Evolutionary conservation across 2,113 vertebrate species (phyloP).

Genomic region (Eleginops maclovinus): DNA sequence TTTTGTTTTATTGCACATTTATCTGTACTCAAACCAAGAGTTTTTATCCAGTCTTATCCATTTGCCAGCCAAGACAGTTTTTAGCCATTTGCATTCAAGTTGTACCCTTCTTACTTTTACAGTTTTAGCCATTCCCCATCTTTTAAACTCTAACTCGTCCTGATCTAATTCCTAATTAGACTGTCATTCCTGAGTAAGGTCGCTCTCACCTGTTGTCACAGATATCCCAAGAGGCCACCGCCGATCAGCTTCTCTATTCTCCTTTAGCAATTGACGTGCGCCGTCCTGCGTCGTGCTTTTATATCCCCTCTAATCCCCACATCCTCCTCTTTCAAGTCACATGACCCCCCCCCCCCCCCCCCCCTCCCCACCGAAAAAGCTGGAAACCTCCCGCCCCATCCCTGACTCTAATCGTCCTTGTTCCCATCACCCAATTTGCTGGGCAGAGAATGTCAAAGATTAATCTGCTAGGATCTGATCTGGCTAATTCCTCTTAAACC

Average conservation of each 20-base stretch:
- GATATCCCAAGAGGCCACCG: conserved; percentile 48
- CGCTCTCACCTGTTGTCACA: conserved; percentile 75
- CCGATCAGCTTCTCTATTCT: conserved; percentile 34
- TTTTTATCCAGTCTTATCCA: background rate
- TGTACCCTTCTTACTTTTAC: background rate
- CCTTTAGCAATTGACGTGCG: conserved; percentile 3
- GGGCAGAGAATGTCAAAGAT: conserved; percentile 60
- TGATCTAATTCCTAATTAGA: too few species aligned
- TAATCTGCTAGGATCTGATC: conserved; percentile 57
- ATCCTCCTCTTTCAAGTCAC: conserved; percentile 68
- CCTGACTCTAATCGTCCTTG: background rate
- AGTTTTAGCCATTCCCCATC: background rate
- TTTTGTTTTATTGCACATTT: background rate
- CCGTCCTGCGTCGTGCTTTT: conserved; percentile 51
- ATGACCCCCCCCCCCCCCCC: conserved; percentile 34
- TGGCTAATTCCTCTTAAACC: conserved; percentile 67
- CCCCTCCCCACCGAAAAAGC: background rate
- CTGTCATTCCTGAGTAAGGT: background rate
- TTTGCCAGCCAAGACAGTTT: background rate
- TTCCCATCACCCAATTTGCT: background rate
- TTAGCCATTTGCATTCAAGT: background rate
- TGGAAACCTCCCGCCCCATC: too few species aligned
- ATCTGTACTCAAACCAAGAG: background rate
- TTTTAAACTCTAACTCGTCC: too few species aligned
- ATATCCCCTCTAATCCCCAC: conserved; percentile 77